These are phyloP conservation scores for Scaptomyza flava DNA, from an alignment of 2,888 invertebrate genomes.

Conservation along the genomic window DNA sequence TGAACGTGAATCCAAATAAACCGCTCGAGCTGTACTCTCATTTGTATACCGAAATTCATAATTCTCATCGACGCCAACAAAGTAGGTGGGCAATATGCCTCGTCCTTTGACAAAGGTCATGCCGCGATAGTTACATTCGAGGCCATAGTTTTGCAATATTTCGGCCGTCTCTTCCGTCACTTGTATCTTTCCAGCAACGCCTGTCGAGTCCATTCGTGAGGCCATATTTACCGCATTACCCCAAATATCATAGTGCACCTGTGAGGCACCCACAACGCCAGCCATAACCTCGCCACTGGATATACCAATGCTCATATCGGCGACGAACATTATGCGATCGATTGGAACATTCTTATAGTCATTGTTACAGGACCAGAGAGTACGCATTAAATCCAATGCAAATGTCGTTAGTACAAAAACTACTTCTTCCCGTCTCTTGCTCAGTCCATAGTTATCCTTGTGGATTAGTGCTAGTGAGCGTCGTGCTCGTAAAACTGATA, in stretches of 20 bases:
- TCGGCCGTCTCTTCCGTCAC: slow-evolving; percentile 90
- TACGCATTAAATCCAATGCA: slow-evolving; percentile 87
- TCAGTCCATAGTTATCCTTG: neutral
- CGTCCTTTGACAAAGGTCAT: slow-evolving; percentile 90
- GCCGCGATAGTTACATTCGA: slow-evolving; percentile 89
- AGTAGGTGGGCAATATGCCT: slow-evolving; percentile 88
- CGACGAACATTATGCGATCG: slow-evolving; percentile 19
- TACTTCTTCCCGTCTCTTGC: slow-evolving; percentile 78
- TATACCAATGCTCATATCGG: slow-evolving; percentile 87
- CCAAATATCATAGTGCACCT: slow-evolving; percentile 98
- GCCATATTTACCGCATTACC: slow-evolving; percentile 98
- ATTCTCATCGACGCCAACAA: slow-evolving; percentile 88
- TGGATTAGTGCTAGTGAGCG: slow-evolving; percentile 2
- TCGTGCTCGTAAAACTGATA: slow-evolving; percentile 22
- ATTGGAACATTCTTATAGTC: slow-evolving; percentile 84
- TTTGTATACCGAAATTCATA: slow-evolving; percentile 78
- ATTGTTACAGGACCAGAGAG: slow-evolving; percentile 86
- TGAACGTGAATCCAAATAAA: neutral
- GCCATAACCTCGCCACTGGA: slow-evolving; percentile 96
- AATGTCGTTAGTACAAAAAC: slow-evolving; percentile 87
- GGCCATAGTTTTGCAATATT: slow-evolving; percentile 88
- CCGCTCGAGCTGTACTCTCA: accelerated
- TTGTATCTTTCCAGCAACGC: slow-evolving; percentile 91
- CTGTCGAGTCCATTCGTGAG: slow-evolving; percentile 97
- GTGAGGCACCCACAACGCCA: slow-evolving; percentile 96